Base-by-base conservation (phyloP, 2,797 vertebrate genomes). In the Manis crassicaudata region DNA sequence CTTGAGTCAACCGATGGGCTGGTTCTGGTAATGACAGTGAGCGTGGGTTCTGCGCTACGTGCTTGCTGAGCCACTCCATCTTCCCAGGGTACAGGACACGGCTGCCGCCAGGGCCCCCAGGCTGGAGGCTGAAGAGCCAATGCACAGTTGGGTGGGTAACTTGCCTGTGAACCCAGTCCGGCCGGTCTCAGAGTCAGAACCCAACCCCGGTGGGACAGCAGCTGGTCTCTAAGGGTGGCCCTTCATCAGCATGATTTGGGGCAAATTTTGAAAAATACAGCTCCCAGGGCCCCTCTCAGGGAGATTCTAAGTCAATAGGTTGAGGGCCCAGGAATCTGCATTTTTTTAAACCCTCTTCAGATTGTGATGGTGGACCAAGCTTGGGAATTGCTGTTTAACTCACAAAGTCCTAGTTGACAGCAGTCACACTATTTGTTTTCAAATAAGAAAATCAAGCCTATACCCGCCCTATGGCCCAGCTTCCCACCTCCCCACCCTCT, bases 21-120 rank as follows among this genome's bases (percentile, higher is more conserved):
- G 21, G 35, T n/a, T 72, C 43, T 21, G 40, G 37, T 6, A 2
- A 29, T 2, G 1, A 6, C 7, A 1, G 20, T 27, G 6, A 3
- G 3, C 1, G 0, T 2, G 6, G 11, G 50, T 6, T 4, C 73
- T 3, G 2, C 0, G 7, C 8, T 54, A 17, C 4, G 2, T 1
- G 0, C 2, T 0, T 2, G 0, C 4, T 0, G 52, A 21, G 46
- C 10, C 4, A 7, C 37, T 20, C 52, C 6, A 0, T 76, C 43
- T 17, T 37, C 72, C 40, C n/a, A 1, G 40, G 14, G 0, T 17
- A 29, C 2, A 9, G 43, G 32, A 10, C 10, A 21, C 1, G 37
- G 13, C 16, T 29, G 18, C 58, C 14, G 23, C 12, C 7, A 0
- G 0, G 7, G 25, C 10, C 35, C 67, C 10, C 25, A 0, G 0